Evolutionary conservation across 2,888 invertebrate species (phyloP).

Genomic region (Congeria kusceri): DNA sequence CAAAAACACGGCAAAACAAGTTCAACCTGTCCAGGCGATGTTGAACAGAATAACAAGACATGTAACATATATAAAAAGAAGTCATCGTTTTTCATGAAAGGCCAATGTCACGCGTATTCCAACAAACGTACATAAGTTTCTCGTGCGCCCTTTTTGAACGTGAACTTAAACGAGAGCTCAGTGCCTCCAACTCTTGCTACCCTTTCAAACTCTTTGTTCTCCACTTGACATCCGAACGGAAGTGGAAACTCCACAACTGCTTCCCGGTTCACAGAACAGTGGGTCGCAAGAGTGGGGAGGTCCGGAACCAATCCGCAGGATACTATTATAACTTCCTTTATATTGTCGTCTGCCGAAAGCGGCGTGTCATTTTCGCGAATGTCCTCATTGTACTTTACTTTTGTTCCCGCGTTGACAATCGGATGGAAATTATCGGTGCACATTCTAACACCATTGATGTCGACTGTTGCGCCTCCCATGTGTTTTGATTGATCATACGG

Average conservation of each 20-base stretch:
- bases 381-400: conserved; percentile 25
- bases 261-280: conserved; percentile 40
- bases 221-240: conserved; percentile 43
- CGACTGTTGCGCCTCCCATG: conserved; percentile 8
- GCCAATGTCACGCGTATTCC: neutral
- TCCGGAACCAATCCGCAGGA: conserved; percentile 41
- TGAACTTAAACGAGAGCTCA: conserved; percentile 45
- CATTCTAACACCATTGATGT: conserved; percentile 45
- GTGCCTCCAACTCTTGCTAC: conserved; percentile 48
- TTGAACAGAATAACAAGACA: too few relatives aligned
- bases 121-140: conserved; percentile 15
- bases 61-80: too few relatives aligned
- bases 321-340: conserved; percentile 42
- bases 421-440: conserved; percentile 53
- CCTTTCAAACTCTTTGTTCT: conserved; percentile 52
- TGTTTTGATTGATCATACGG: conserved; percentile 50
- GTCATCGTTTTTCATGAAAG: too few relatives aligned
- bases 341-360: conserved; percentile 34
- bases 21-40: too few relatives aligned
- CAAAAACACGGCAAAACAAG: too few relatives aligned
- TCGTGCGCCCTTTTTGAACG: conserved; percentile 43
- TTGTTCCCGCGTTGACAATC: conserved; percentile 40
- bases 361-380: conserved; percentile 50
- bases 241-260: conserved; percentile 51
- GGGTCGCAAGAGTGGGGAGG: conserved; percentile 47